These are phyloP conservation scores for Cryptus viduatorius DNA, from an alignment of 2,888 invertebrate genomes.

Conservation along the genomic window DNA sequence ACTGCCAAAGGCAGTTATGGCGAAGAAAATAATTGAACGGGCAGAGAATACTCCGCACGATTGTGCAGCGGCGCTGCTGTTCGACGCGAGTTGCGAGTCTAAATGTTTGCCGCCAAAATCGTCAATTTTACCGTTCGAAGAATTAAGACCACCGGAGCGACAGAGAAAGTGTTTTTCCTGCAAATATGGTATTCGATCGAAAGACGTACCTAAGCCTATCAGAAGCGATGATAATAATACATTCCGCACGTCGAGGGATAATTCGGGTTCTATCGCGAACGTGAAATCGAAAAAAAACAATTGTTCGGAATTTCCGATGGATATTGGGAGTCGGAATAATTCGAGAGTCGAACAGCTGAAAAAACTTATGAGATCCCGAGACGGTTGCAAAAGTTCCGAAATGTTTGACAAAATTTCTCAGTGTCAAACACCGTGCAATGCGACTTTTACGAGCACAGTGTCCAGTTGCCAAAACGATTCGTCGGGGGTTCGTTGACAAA, in stretches of 20 bases:
- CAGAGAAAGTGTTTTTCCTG: slow-evolving; percentile 64
- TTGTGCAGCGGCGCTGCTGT: slow-evolving; percentile 39
- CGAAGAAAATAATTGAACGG: slow-evolving; percentile 58
- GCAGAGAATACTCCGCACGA: slow-evolving; percentile 24
- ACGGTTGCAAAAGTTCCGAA: slow-evolving; percentile 16
- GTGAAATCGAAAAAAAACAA: background rate
- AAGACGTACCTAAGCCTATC: slow-evolving; percentile 48
- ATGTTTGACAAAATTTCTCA: background rate
- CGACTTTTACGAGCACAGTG: slow-evolving; percentile 1
- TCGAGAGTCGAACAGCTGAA: slow-evolving; percentile 68
- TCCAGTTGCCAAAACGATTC: background rate
- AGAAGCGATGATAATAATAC: slow-evolving; percentile 15
- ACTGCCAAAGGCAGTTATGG: slow-evolving; percentile 68
- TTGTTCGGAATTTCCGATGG: slow-evolving; percentile 4
- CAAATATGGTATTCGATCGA: slow-evolving; percentile 50
- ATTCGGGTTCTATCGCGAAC: background rate
- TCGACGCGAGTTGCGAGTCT: slow-evolving; percentile 25
- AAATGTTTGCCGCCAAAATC: slow-evolving; percentile 63
- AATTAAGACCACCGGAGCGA: slow-evolving; percentile 67
- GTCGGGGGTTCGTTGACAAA: too few species aligned
- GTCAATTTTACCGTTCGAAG: slow-evolving; percentile 67
- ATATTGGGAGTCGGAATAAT: slow-evolving; percentile 32
- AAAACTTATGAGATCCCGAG: slow-evolving; percentile 53
- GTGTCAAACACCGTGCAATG: background rate
- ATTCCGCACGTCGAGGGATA: background rate